Percentiles rank a stretch among this genome's conserved stretches.
Conservation (phyloP, 2,888 invertebrate species). For the Desoria tigrina region DNA sequence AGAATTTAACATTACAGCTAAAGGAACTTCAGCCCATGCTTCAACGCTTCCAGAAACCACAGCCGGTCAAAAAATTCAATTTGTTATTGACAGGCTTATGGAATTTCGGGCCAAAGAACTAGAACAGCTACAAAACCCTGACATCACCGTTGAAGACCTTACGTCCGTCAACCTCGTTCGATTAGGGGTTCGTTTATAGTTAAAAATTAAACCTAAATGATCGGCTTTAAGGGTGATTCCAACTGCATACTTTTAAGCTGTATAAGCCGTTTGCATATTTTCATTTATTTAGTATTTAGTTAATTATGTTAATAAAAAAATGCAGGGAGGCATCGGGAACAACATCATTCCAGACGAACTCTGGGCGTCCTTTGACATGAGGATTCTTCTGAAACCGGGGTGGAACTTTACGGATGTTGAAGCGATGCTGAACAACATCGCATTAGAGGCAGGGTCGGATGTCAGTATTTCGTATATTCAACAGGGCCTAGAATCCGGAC, state of each 20-base stretch:
- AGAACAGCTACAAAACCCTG: slow-evolving; percentile 67
- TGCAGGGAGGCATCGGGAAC: slow-evolving; percentile 79
- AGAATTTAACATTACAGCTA: slow-evolving; percentile 76
- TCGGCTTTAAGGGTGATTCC: neutral
- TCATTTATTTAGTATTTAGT: no score
- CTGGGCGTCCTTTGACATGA: slow-evolving; percentile 71
- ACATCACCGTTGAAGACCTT: slow-evolving; percentile 63
- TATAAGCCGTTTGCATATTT: neutral
- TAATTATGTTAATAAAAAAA: no score
- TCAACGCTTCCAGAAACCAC: slow-evolving; percentile 77
- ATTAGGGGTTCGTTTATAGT: slow-evolving; percentile 27
- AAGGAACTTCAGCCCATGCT: slow-evolving; percentile 85
- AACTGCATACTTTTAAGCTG: neutral
- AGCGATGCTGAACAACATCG: slow-evolving; percentile 47
- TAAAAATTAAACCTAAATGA: neutral
- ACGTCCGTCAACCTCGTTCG: slow-evolving; percentile 28
- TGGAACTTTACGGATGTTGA: slow-evolving; percentile 61
- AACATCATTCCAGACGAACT: slow-evolving; percentile 87
- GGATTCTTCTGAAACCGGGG: slow-evolving; percentile 66
- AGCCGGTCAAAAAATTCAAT: slow-evolving; percentile 77
- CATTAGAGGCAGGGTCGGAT: slow-evolving; percentile 64
- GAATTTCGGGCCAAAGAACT: slow-evolving; percentile 69
- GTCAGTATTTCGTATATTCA: slow-evolving; percentile 68
- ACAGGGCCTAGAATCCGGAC: slow-evolving; percentile 64
- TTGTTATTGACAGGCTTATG: slow-evolving; percentile 73